phyloP scores from a whole-genome alignment of 2,797 vertebrate genomes.

The Botia kubotai region DNA sequence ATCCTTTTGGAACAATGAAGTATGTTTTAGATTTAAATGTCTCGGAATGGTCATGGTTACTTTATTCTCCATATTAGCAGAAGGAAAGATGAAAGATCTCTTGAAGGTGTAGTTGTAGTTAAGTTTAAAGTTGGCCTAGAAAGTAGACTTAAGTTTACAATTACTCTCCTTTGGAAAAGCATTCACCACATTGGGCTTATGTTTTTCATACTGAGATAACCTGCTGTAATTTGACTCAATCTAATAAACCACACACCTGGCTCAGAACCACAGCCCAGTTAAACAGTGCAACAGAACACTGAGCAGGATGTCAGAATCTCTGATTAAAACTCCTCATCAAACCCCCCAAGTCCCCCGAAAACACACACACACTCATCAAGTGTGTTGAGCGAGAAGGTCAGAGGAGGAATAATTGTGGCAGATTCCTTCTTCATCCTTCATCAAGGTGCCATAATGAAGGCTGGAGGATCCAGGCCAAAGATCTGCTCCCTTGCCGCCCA shows the following conservation, averaged over 20 bases:
- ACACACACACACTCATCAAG: constrained; percentile 75
- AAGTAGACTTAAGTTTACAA: background rate
- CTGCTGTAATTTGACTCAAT: constrained; percentile 65
- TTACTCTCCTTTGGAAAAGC: background rate
- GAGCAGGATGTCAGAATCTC: constrained; percentile 62
- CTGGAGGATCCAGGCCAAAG: constrained; percentile 62
- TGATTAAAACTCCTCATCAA: constrained; percentile 78
- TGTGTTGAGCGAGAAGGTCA: constrained; percentile 76
- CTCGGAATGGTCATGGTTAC: background rate
- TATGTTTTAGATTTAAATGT: background rate
- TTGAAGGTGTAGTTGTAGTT: background rate
- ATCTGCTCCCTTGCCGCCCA: constrained; percentile 66
- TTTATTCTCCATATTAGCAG: background rate
- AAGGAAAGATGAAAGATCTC: background rate
- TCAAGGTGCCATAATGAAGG: constrained; percentile 79
- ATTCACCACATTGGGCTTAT: background rate
- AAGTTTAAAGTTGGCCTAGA: constrained; percentile 32
- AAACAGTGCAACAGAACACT: constrained; percentile 65
- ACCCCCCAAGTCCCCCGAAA: constrained; percentile 53
- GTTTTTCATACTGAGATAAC: constrained; percentile 22
- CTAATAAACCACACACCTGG: constrained; percentile 75
- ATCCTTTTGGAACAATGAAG: background rate
- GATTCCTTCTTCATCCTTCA: constrained; percentile 84
- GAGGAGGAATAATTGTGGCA: constrained; percentile 74
- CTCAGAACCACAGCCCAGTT: constrained; percentile 56